Conservation (phyloP, 2,113 vertebrate species). For the Pristiophorus japonicus region DNA sequence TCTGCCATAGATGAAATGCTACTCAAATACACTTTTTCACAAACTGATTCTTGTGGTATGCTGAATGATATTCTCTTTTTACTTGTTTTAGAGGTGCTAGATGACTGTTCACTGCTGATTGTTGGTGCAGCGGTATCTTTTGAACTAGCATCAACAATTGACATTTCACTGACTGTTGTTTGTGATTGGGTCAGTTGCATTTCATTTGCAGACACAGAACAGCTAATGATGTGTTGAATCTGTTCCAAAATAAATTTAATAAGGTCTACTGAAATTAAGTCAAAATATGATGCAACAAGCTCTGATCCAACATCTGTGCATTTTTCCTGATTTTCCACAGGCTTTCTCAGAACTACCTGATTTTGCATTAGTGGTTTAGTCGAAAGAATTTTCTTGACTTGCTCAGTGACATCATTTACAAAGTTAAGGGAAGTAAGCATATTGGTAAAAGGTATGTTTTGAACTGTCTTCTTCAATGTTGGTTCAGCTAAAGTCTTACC, state of each 20-base stretch:
- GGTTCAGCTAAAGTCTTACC: not conserved
- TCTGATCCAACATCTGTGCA: not conserved
- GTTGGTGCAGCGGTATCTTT: not conserved
- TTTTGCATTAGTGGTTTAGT: constrained; percentile 11
- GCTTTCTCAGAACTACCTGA: constrained; percentile 21
- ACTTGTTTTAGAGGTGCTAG: not conserved
- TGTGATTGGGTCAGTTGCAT: not conserved
- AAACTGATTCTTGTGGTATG: constrained; percentile 12
- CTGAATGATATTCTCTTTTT: constrained; percentile 27
- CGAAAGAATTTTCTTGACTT: constrained; percentile 26
- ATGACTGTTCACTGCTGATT: constrained; percentile 4
- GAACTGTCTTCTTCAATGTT: not conserved
- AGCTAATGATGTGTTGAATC: not conserved
- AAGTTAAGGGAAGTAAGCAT: not conserved
- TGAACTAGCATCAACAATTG: not conserved
- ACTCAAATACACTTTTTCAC: constrained; percentile 17
- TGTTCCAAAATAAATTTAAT: constrained; percentile 23
- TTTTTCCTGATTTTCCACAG: no score
- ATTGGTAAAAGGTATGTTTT: not conserved
- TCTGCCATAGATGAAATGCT: not conserved
- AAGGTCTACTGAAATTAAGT: not conserved
- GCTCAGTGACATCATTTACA: not conserved
- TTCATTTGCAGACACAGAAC: not conserved
- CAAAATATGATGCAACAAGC: not conserved
- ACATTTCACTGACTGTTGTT: not conserved